Conservation (phyloP, 2,888 invertebrate species). For the Liodrosophila aerea region DNA sequence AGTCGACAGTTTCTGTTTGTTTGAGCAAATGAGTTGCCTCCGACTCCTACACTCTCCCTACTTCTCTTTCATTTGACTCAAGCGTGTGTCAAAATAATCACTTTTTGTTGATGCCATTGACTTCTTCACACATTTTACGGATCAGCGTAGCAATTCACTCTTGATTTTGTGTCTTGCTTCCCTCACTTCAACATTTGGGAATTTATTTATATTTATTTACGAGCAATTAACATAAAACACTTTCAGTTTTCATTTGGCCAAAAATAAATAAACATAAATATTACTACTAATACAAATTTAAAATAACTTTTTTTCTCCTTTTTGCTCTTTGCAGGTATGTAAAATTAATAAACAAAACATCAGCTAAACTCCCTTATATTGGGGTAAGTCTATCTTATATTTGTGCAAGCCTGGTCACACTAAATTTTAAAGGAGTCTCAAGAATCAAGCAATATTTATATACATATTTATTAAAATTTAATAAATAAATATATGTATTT, state of each 20-base stretch:
- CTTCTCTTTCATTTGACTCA: neutral
- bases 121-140: conserved; percentile 34
- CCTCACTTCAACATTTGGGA: neutral
- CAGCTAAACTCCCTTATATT: no score
- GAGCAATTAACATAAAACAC: conserved; percentile 56
- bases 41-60: conserved; percentile 8
- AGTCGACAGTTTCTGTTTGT: conserved; percentile 41
- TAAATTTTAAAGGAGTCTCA: no score
- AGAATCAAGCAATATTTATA: no score
- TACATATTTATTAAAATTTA: no score
- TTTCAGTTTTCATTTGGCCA: conserved; percentile 35
- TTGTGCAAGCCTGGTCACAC: no score
- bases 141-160: neutral
- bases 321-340: conserved; percentile 52
- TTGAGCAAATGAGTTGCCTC: conserved; percentile 13
- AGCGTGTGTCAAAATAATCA: conserved; percentile 31
- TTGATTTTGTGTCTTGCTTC: neutral
- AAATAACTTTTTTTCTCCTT: conserved; percentile 14
- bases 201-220: conserved; percentile 47
- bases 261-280: conserved; percentile 2
- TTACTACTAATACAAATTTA: conserved; percentile 13
- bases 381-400: neutral
- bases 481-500: no score
- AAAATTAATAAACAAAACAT: neutral
- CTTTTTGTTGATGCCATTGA: conserved; percentile 47